These are phyloP conservation scores for Pedetes capensis DNA, from an alignment of 2,113 vertebrate species.

Conservation along the genomic window DNA sequence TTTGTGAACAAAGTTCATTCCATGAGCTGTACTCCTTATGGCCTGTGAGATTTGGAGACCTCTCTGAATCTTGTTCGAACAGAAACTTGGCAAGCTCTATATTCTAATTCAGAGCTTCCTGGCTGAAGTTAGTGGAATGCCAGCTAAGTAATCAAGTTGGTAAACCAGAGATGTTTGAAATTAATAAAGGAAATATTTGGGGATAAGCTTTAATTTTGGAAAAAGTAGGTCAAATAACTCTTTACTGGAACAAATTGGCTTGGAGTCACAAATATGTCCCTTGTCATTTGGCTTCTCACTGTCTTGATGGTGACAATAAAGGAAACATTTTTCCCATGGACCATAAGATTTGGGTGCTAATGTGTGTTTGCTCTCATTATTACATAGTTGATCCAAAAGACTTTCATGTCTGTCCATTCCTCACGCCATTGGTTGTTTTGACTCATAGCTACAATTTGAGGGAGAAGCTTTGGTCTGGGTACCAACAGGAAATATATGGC, in stretches of 20 bases:
- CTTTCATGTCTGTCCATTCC: not conserved
- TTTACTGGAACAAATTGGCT: not conserved
- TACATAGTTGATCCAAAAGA: not conserved
- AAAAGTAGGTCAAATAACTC: not conserved
- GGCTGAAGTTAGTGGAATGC: not conserved
- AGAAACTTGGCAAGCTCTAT: not conserved
- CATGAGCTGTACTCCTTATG: not conserved
- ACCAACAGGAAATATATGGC: not conserved
- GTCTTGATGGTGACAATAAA: not conserved
- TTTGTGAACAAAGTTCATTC: not conserved
- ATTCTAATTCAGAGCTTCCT: not conserved
- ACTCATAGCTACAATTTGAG: not conserved
- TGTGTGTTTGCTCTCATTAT: not conserved
- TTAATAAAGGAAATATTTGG: constrained; percentile 7
- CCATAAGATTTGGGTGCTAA: not conserved
- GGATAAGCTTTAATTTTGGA: constrained; percentile 40
- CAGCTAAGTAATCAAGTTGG: constrained; percentile 16
- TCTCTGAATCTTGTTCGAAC: not conserved
- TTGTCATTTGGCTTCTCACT: not conserved
- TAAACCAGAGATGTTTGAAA: constrained; percentile 43
- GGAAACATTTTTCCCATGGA: not conserved
- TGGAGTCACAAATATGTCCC: not conserved
- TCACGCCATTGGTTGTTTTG: not conserved
- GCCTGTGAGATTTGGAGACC: not conserved
- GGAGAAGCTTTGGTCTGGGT: not conserved